Percentiles rank a stretch among this genome's conserved stretches.
Evolutionary conservation across 2,888 invertebrate genomes (phyloP).

Genomic region (Synergus gifuensis): DNA sequence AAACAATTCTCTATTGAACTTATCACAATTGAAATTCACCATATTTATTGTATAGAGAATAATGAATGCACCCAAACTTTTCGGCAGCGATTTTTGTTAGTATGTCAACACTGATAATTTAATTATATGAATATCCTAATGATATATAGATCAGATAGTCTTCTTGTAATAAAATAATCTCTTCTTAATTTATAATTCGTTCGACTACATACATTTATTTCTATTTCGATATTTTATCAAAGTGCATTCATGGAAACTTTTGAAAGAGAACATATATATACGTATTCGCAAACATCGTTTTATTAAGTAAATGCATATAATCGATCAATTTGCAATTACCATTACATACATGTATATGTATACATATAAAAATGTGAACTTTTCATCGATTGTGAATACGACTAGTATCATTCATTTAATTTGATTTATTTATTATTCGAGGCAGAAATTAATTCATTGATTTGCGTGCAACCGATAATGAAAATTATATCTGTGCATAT

Average conservation of each 20-base stretch:
- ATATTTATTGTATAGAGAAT: too few species aligned
- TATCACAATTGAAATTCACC: too few species aligned
- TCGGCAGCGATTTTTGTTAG: neutral
- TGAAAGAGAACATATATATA: neutral
- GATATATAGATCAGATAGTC: neutral
- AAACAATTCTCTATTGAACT: too few species aligned
- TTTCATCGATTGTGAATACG: neutral
- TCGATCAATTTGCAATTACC: neutral
- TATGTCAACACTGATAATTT: neutral
- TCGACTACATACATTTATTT: neutral
- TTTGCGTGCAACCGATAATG: neutral
- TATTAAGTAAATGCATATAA: neutral
- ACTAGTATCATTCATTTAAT: neutral
- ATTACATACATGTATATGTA: neutral
- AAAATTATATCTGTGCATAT: too few species aligned
- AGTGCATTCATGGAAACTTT: conserved; percentile 25
- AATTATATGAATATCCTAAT: neutral
- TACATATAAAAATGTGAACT: neutral
- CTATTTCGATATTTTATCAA: neutral
- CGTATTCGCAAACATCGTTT: neutral
- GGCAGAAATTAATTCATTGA: neutral
- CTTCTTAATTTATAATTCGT: neutral
- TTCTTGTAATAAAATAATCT: neutral
- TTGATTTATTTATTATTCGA: neutral
- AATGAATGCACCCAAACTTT: too few species aligned